These are phyloP conservation scores for Leucoraja ocellata DNA, from an alignment of 2,797 vertebrate genomes.

Conservation along the genomic window DNA sequence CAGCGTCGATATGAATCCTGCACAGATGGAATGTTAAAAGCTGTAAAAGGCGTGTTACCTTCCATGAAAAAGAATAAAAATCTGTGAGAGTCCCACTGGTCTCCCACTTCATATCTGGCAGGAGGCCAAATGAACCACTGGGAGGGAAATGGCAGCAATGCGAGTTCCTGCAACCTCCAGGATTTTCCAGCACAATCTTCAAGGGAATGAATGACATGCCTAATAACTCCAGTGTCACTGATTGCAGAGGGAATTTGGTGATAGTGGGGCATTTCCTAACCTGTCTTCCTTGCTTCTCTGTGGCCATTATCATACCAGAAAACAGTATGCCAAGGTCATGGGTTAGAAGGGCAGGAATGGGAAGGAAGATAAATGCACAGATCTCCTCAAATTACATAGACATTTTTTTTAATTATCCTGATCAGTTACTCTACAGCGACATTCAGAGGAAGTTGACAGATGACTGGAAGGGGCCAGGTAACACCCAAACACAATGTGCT, in stretches of 20 bases:
- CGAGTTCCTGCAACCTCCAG: not conserved
- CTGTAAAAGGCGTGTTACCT: not conserved
- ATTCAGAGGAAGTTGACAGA: not conserved
- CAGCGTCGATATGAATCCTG: not conserved
- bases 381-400: not conserved
- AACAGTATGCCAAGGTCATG: not conserved
- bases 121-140: not conserved
- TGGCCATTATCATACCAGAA: not conserved
- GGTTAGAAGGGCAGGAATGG: not conserved
- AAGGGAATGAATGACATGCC: conserved; percentile 19
- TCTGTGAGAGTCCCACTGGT: not conserved
- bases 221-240: conserved; percentile 39
- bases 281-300: not conserved
- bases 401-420: not conserved
- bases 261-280: conserved; percentile 41
- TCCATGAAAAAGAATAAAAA: not conserved
- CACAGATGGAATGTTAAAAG: not conserved
- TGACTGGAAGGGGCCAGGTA: not conserved
- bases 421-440: not conserved
- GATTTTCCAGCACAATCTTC: not conserved
- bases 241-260: conserved; percentile 38
- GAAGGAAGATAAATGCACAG: not conserved
- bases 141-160: conserved; percentile 21
- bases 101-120: not conserved
- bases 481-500: not conserved